These are phyloP conservation scores for Phenganax marumi DNA, from an alignment of 92 coral and sea anemone genomes.

Conservation along the genomic window DNA sequence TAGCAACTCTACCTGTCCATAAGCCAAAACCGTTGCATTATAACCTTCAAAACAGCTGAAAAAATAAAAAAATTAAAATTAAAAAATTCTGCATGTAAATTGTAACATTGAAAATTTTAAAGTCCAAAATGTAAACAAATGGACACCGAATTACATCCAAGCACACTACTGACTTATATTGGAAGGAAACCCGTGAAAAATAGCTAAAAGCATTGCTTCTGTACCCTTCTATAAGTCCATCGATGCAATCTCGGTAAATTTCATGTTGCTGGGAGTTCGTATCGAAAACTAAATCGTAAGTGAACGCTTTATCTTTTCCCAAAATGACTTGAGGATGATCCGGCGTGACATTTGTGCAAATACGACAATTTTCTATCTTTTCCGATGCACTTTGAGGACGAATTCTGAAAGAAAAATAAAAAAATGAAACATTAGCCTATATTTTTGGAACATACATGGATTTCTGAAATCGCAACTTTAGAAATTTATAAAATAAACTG, in stretches of 20 bases:
- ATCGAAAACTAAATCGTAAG: conserved; percentile 89
- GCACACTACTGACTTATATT: background rate
- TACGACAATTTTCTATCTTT: conserved; percentile 93
- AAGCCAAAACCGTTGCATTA: conserved; percentile 95
- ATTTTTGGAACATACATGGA: conserved; percentile 25
- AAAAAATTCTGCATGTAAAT: background rate
- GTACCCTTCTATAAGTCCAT: conserved; percentile 89
- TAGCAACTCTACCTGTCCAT: conserved; percentile 77
- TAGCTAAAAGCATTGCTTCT: conserved; percentile 22
- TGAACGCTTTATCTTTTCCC: conserved; percentile 98
- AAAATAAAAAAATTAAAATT: conserved; percentile 11
- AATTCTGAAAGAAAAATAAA: conserved; percentile 63
- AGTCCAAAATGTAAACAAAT: conserved; percentile 33
- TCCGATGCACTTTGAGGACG: conserved; percentile 99
- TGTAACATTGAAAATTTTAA: conserved; percentile 9
- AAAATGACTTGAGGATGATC: conserved; percentile 94
- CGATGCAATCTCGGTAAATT: conserved; percentile 81
- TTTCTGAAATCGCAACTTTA: conserved; percentile 22
- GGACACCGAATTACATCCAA: background rate
- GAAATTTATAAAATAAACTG: background rate
- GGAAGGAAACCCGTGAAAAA: background rate
- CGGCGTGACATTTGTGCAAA: conserved; percentile 84
- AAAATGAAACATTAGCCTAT: conserved; percentile 33
- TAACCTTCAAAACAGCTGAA: conserved; percentile 94
- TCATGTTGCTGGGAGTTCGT: conserved; percentile 69